phyloP scores from a whole-genome alignment of 2,888 invertebrate species.

The Lumbricus terrestris region DNA sequence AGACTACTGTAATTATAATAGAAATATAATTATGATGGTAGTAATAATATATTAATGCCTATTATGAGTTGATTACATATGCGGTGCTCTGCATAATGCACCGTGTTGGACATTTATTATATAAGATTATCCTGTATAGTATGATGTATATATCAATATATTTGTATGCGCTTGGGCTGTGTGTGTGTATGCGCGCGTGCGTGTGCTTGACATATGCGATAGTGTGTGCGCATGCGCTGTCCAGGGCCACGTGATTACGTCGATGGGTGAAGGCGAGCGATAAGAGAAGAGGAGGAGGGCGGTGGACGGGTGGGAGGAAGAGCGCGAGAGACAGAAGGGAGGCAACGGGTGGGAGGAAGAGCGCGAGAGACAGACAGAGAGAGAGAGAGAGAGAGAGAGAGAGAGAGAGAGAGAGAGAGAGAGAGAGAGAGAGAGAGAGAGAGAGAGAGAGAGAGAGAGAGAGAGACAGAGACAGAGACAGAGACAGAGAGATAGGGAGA shows the following conservation, averaged over 20 bases:
- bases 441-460: no score
- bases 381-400: no score
- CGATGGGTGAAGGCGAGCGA: background rate
- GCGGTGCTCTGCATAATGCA: background rate
- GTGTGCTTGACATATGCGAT: background rate
- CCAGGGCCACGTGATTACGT: background rate
- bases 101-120: background rate
- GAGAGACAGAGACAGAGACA: no score
- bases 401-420: no score
- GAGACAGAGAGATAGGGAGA: no score
- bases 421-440: no score
- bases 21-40: no score
- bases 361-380: no score
- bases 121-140: background rate
- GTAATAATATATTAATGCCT: background rate
- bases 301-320: no score
- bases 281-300: background rate
- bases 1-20: no score
- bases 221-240: background rate
- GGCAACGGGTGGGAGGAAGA: background rate
- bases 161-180: no score
- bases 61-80: no score
- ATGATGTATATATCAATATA: background rate
- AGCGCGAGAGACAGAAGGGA: background rate
- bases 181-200: background rate